These are phyloP conservation scores for Epirrhoe alternata DNA, from an alignment of 2,888 invertebrate genomes.

Conservation along the genomic window DNA sequence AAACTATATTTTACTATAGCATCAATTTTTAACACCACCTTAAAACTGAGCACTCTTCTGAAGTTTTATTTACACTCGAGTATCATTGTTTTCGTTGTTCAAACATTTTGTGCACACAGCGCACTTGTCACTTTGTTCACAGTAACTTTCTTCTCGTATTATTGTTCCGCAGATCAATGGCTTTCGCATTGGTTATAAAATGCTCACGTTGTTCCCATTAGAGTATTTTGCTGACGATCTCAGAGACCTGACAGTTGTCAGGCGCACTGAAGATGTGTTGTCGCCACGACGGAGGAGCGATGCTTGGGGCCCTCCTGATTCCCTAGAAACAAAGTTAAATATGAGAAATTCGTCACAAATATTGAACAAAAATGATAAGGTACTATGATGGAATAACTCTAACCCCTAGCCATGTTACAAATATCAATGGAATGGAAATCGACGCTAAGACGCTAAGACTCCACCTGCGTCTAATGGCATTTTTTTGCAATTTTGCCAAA, in stretches of 20 bases:
- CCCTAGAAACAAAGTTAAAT: constrained; percentile 54
- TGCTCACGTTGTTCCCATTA: constrained; percentile 71
- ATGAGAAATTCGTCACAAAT: background rate
- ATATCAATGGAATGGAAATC: too few species aligned
- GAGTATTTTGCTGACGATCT: constrained; percentile 74
- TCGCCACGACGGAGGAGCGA: constrained; percentile 74
- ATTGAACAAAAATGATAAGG: too few species aligned
- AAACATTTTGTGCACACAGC: constrained; percentile 53
- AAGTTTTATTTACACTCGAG: constrained; percentile 25
- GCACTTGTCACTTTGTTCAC: constrained; percentile 49
- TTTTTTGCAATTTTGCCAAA: too few species aligned
- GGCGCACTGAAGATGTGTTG: constrained; percentile 72
- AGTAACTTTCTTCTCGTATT: constrained; percentile 48
- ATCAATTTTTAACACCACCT: too few species aligned
- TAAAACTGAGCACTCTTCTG: background rate
- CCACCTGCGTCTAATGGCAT: too few species aligned
- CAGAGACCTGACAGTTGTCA: constrained; percentile 72
- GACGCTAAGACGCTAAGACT: too few species aligned
- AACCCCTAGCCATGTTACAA: too few species aligned
- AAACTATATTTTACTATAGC: too few species aligned
- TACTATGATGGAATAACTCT: too few species aligned
- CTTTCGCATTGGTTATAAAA: constrained; percentile 67
- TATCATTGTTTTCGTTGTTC: constrained; percentile 45
- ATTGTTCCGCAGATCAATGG: constrained; percentile 35
- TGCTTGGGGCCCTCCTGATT: constrained; percentile 74